Base-by-base conservation (phyloP, 2,113 vertebrate genomes). In the Callithrix jacchus region DNA sequence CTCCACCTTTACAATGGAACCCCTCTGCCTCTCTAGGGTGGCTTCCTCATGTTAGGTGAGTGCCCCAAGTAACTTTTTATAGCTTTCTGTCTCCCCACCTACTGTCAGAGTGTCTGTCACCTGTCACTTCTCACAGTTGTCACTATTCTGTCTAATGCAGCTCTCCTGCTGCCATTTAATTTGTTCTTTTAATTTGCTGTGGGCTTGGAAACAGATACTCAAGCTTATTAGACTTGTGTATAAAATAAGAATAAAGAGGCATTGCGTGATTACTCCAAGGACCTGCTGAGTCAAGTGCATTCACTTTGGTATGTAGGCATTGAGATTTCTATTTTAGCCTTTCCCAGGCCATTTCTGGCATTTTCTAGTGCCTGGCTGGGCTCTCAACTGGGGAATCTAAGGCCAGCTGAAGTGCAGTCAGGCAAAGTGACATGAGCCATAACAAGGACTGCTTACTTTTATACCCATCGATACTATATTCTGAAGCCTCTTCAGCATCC, bases 181-280 rank as follows among this genome's bases (percentile, higher is more conserved):
- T 89, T 89, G 77, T 94, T 87, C 80, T 89, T 92, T 94, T 58
- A 89, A 90, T 95, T 95, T 96, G 64, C 73, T n/a, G 11, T 92
- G 52, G 52, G 49, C 56, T 96, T 94, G 32, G 77, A 96, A 97
- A 71, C 54, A 90, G 85, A 89, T 66, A 25, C 85, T 86, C 52
- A 64, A 47, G 45, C 37, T 93, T 95, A 90, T 95, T 96, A 79
- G 74, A 61, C 45, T 80, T 93, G 91, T 87, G 20, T 80, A 45
- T 74, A 91, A 96, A 95, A 42, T 66, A 87, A 96, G 83, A 68
- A 58, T 40, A 76, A 94, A 86, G 79, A 94, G 80, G 35, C 80
- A 21, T 25, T 81, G 94, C 76, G 20, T 3, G 1, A 23, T 8
- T 27, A 12, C 49, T 87, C 89, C 14, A 76, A 73, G 79, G 85